Conservation (phyloP, 2,113 vertebrate genomes). For the Sinocyclocheilus anshuiensis region DNA sequence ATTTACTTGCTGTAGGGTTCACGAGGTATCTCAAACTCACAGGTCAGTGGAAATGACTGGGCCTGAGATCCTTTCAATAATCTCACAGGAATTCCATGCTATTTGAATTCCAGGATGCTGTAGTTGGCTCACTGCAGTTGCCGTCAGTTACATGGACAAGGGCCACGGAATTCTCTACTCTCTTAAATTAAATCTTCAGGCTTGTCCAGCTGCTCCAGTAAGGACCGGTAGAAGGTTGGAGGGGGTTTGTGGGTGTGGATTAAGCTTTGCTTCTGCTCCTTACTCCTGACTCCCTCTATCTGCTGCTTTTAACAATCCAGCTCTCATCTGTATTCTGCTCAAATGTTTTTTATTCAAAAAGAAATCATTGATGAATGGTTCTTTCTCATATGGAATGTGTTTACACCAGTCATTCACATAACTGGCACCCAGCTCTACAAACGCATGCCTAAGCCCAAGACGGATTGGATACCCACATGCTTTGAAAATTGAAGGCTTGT, state of each 20-base stretch:
- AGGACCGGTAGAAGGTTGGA: conserved; percentile 52
- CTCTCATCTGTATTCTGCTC: conserved; percentile 52
- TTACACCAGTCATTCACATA: background rate
- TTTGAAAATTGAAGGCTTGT: background rate
- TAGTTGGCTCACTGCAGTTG: conserved; percentile 62
- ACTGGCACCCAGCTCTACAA: background rate
- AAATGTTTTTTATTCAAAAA: conserved; percentile 14
- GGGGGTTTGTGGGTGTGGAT: conserved; percentile 47
- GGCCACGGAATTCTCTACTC: conserved; percentile 74
- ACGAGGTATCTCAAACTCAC: conserved; percentile 6
- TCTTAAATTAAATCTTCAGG: conserved; percentile 75
- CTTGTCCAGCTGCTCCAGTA: conserved; percentile 66
- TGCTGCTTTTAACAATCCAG: conserved; percentile 64
- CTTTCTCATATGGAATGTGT: background rate
- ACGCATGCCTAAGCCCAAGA: background rate
- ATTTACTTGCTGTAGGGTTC: background rate
- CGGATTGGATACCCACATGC: background rate
- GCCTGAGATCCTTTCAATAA: background rate
- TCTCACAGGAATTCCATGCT: conserved; percentile 40
- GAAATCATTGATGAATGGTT: background rate
- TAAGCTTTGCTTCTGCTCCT: conserved; percentile 53
- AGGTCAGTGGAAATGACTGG: conserved; percentile 49
- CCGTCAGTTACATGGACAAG: conserved; percentile 66
- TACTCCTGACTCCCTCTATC: conserved; percentile 61
- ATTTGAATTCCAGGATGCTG: conserved; percentile 54